Conservation (phyloP, 2,888 invertebrate genomes). For the Cataglyphis altisquamis region DNA sequence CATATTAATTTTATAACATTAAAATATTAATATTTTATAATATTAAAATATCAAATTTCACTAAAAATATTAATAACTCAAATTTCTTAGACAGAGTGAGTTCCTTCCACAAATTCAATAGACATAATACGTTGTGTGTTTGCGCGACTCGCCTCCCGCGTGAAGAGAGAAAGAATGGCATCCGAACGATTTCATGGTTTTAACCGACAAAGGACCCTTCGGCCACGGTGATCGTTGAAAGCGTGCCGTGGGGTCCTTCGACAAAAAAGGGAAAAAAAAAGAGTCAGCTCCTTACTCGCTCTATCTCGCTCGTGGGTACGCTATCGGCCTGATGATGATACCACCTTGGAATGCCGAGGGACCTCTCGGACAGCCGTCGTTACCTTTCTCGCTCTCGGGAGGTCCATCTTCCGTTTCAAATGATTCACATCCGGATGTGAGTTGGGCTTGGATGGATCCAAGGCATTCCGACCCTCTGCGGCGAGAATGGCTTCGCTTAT, state of each 20-base stretch:
- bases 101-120: not conserved
- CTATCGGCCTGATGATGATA: slow-evolving; percentile 41
- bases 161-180: slow-evolving; percentile 40
- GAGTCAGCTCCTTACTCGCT: not conserved
- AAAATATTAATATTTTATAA: not conserved
- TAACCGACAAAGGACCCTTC: slow-evolving; percentile 49
- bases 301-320: slow-evolving; percentile 21
- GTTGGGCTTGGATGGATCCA: not conserved
- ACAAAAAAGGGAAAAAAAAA: not conserved
- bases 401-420: slow-evolving; percentile 40
- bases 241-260: slow-evolving; percentile 22
- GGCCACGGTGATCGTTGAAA: slow-evolving; percentile 11
- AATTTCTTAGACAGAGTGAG: not conserved
- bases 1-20: no score
- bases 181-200: slow-evolving; percentile 40
- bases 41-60: not conserved
- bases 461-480: not conserved
- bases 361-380: not conserved
- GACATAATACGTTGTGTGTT: slow-evolving; percentile 3
- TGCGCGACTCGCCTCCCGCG: slow-evolving; percentile 14
- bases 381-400: slow-evolving; percentile 5
- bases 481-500: not conserved
- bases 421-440: slow-evolving; percentile 52
- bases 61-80: not conserved
- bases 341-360: slow-evolving; percentile 33